Base-by-base conservation (phyloP, 2,113 vertebrate species). In the Seriola quinqueradiata region DNA sequence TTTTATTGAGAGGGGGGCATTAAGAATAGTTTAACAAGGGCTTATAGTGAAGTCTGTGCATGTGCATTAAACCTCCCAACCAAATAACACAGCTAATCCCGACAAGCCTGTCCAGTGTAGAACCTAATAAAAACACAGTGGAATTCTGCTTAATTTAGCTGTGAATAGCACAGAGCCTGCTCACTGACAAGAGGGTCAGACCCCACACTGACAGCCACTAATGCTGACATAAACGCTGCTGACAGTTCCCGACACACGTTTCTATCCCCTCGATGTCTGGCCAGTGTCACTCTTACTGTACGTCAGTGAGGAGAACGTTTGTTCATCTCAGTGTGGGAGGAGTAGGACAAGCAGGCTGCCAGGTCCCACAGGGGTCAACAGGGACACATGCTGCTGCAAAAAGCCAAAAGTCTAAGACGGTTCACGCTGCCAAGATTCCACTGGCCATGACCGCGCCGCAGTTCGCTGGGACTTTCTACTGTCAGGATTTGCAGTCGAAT, bases 371-470 rank as follows among this genome's bases (percentile, higher is more conserved):
- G 81, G 68, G 90, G 71, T 81, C 70, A 90, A 70, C 61, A 65
- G 79, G 87, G 90, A 86, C 85, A 80, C 73, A 77, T 36, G 81
- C 72, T 65, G 88, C 78, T 50, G 50, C 68, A 68, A 32, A 79
- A 70, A 85, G 82, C 83, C 88, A 80, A 78, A 40, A 82, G 72
- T 74, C 83, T 69, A 64, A 87, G 42, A 75, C 80, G 19, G 6
- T 34, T 38, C 74, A 63, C 36, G 1, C 75, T 74, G 84, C 88
- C 89, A 92, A 93, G 83, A 88, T 81, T 92, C 84, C 84, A 79
- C 81, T 54, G 79, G 54, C 78, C 61, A 4, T 6, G 48, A 81
- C 70, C 88, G 32, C 87, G 52, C 44, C 46, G 77, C 69, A 81
- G 84, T 25, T 69, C 58, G 72, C 13, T 34, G 34, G 36, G 28